Evolutionary conservation across 2,113 vertebrate genomes (phyloP).

Genomic region (Vulpes lagopus): DNA sequence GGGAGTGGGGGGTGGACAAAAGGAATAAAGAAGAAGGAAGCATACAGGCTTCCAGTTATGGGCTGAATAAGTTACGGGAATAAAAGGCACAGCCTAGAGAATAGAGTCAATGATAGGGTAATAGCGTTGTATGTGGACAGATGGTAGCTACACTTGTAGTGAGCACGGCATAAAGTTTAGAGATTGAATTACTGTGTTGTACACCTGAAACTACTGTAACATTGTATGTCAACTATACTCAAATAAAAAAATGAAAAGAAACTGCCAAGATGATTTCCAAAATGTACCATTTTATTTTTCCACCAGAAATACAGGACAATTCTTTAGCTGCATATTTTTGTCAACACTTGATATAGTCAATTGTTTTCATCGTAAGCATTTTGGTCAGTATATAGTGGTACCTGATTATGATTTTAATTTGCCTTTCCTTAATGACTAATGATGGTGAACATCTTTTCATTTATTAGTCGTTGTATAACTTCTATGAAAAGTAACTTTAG

Average conservation of each 20-base stretch:
- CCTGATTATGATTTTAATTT: neutral
- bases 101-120: neutral
- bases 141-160: neutral
- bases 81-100: neutral
- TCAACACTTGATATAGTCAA: neutral
- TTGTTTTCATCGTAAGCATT: neutral
- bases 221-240: neutral
- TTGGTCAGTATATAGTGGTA: neutral
- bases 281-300: neutral
- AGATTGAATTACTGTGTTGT: neutral
- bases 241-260: neutral
- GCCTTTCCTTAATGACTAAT: neutral
- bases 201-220: neutral
- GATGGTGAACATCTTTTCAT: neutral
- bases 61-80: neutral
- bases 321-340: neutral
- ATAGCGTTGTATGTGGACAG: neutral
- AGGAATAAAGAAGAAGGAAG: neutral
- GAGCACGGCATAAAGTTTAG: neutral
- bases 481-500: neutral
- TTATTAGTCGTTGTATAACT: neutral
- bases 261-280: constrained; percentile 26
- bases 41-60: neutral
- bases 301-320: neutral
- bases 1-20: neutral